A percentile compares a stretch with the other conserved stretches of the same genome.
Evolutionary conservation across 2,113 vertebrate genomes (phyloP).

Genomic region (Macheiramphus alcinus): DNA sequence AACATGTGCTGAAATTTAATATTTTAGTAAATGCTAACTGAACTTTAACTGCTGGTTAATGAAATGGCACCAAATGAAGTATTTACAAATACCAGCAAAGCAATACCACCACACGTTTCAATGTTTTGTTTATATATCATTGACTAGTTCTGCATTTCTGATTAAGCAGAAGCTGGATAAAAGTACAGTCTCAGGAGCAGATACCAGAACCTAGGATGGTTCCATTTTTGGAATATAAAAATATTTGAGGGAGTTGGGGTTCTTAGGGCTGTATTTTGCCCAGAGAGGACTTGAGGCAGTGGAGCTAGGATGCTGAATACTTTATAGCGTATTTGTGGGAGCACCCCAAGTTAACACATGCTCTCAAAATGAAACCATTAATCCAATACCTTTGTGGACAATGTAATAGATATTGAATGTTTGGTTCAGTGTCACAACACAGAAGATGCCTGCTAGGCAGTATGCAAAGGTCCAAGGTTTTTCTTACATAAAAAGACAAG

Average conservation of each 20-base stretch:
- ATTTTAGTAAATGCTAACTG: neutral
- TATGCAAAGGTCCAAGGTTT: neutral
- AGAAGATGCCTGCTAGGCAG: neutral
- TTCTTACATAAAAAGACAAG: neutral
- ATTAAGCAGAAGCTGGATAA: neutral
- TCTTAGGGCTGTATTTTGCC: neutral
- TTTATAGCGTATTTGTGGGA: neutral
- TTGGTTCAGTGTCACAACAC: neutral
- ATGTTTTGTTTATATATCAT: neutral
- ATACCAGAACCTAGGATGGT: neutral
- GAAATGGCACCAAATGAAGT: neutral
- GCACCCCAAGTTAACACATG: neutral
- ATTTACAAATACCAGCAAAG: neutral
- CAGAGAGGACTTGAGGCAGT: too few species aligned
- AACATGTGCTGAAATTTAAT: neutral
- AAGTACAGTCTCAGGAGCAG: neutral
- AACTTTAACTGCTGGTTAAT: constrained; percentile 10
- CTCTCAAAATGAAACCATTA: neutral
- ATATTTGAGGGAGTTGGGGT: neutral
- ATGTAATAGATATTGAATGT: neutral
- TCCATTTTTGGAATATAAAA: neutral
- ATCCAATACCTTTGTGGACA: neutral
- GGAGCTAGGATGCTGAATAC: neutral
- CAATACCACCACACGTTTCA: neutral
- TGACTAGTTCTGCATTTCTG: neutral